A percentile compares a stretch with the other conserved stretches of the same genome.
phyloP scores from a whole-genome alignment of 2,888 invertebrate genomes.

The Torymus texanus region DNA sequence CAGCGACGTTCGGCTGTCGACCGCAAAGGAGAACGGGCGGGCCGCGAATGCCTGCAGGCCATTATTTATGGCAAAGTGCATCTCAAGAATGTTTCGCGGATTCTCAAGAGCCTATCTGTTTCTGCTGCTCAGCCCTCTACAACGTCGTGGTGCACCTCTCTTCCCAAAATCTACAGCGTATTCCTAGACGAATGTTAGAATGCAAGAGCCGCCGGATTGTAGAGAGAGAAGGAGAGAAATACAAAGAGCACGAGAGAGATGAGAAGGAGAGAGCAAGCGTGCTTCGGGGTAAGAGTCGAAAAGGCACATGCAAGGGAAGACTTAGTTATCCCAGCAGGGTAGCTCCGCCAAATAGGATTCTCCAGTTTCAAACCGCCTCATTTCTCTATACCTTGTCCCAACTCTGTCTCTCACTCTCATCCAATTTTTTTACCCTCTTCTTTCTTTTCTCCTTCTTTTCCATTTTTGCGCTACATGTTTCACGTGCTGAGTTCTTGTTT shows the following conservation, averaged over 20 bases:
- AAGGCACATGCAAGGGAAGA: conserved; percentile 58
- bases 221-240: too few relatives aligned
- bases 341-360: conserved; percentile 59
- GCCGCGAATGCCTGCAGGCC: conserved; percentile 41
- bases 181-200: conserved; percentile 30
- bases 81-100: conserved; percentile 48
- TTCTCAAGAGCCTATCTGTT: conserved; percentile 43
- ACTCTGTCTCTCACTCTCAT: neutral
- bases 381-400: conserved; percentile 15
- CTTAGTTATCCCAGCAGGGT: conserved; percentile 64
- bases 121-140: conserved; percentile 1
- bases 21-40: conserved; percentile 32
- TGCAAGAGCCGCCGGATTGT: neutral
- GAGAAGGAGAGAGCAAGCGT: conserved; percentile 7
- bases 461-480: too few relatives aligned
- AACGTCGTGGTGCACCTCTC: conserved; percentile 13
- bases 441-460: neutral
- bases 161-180: conserved; percentile 1
- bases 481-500: too few relatives aligned
- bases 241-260: too few relatives aligned
- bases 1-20: conserved; percentile 4
- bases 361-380: conserved; percentile 56
- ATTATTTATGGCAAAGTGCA: conserved; percentile 59
- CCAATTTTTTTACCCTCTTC: neutral
- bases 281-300: conserved; percentile 46